Percentiles rank a stretch among this genome's conserved stretches.
Conservation (phyloP, 2,113 vertebrate genomes). For the Saccopteryx leptura region DNA sequence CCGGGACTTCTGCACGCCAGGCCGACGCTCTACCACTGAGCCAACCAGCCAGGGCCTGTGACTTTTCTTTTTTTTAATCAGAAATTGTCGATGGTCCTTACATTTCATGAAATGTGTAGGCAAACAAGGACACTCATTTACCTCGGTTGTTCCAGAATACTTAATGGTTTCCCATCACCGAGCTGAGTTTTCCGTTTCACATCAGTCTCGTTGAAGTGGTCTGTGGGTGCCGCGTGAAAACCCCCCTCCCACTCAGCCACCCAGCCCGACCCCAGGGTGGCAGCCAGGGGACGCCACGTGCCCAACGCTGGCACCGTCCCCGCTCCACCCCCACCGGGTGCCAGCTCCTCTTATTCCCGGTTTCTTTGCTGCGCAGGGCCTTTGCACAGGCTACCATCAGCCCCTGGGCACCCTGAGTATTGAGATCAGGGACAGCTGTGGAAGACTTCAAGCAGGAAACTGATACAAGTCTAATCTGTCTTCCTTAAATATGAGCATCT, state of each 20-base stretch:
- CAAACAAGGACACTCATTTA: background rate
- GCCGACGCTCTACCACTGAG: too few relatives aligned
- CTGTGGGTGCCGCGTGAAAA: rapidly evolving
- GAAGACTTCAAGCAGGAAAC: background rate
- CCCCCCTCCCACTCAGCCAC: rapidly evolving
- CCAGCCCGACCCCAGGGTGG: background rate
- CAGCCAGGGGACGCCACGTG: too few relatives aligned
- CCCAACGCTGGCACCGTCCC: rapidly evolving
- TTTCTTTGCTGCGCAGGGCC: background rate
- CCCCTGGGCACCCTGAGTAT: background rate
- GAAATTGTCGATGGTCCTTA: background rate
- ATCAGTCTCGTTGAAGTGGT: background rate
- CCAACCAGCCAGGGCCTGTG: too few relatives aligned
- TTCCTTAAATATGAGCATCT: rapidly evolving
- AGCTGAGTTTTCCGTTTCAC: background rate
- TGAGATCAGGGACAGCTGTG: rapidly evolving
- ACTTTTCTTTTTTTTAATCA: too few relatives aligned
- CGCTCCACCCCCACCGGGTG: background rate
- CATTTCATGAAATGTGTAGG: background rate
- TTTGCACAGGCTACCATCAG: rapidly evolving
- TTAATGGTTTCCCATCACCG: background rate
- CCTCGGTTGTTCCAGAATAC: too few relatives aligned
- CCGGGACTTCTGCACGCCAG: too few relatives aligned
- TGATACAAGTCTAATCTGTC: background rate
- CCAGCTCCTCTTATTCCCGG: too few relatives aligned